Base-by-base conservation (phyloP, 2,113 vertebrate genomes). In the Hiodon tergisus region DNA sequence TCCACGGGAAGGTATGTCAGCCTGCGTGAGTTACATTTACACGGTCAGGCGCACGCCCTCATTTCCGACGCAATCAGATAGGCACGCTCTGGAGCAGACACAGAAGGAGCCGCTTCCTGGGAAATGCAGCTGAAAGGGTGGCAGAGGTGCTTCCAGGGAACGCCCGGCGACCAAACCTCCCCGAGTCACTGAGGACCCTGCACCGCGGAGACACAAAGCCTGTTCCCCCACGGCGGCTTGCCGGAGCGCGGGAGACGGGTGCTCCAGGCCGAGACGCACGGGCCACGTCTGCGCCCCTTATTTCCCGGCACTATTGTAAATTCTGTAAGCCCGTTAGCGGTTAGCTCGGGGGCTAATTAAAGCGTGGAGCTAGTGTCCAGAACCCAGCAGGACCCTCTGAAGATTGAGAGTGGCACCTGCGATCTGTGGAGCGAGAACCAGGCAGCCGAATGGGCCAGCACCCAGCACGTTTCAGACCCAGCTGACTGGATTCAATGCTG, bases 291-390 rank as follows among this genome's bases (percentile, higher is more conserved):
- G 52, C 31, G 13, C 31, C 13, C 17, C 71, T 59, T 67, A 53
- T 58, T 74, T 71, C 54, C 69, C 16, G 10, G 48, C 57, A 10
- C 65, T 11, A 46, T 60, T 16, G 69, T 72, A 77, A 77, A 72
- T 72, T 72, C 55, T 72, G 60, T 48, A 10, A 3, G 65, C 31
- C 76, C 70, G 66, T 77, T 72, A 72, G 70, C 70, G 52, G 57
- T n/a, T 59, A 31, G 31, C 31, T 31, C 31, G 31, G 31, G 31
- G 31, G 1, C 31, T 31, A 31, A 31, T 31, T 31, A 31, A 31
- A 31, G 31, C 31, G 31, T 31, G 31, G 31, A 31, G 61, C 57
- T 54, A 65, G 54, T 65, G 31, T 31, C 31, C 31, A n/a, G 7
- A 74, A 74, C 72, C 71, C 62, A 46, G 69, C 55, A 46, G n/a